A percentile compares a stretch with the other conserved stretches of the same genome.
Conservation (phyloP, 2,797 vertebrate genomes). For the Luscinia megarhynchos region DNA sequence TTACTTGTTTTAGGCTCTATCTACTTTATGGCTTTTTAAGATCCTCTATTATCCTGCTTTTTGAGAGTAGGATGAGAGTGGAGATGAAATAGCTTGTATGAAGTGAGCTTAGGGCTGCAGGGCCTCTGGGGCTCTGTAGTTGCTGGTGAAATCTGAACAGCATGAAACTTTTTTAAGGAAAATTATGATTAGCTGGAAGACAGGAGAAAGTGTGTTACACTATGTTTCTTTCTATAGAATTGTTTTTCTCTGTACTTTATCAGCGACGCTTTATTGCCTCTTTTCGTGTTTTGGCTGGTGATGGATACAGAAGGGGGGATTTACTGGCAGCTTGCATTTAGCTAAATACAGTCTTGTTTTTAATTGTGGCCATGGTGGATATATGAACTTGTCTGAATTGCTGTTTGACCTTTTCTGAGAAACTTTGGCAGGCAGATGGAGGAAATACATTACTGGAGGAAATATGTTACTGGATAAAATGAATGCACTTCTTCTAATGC, state of each 20-base stretch:
- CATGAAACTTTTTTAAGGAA: neutral
- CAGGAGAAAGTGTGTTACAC: neutral
- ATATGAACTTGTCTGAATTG: conserved; percentile 36
- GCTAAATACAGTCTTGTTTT: conserved; percentile 22
- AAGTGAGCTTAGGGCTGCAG: neutral
- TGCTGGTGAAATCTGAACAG: neutral
- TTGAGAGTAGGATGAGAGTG: neutral
- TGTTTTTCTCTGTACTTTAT: neutral
- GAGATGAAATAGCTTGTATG: neutral
- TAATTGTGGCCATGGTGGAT: neutral
- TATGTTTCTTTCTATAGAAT: neutral
- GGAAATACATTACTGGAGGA: conserved; percentile 27
- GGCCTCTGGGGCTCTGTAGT: neutral
- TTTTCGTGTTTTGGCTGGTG: neutral
- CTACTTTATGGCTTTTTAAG: neutral
- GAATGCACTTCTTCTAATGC: conserved; percentile 29
- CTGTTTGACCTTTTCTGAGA: conserved; percentile 54
- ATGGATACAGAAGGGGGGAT: conserved; percentile 10
- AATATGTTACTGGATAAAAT: conserved; percentile 46
- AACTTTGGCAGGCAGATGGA: conserved; percentile 49
- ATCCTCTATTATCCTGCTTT: neutral
- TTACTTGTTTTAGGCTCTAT: neutral
- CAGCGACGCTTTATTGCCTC: neutral
- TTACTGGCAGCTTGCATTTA: conserved; percentile 9
- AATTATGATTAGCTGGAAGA: neutral